Evolutionary conservation across 2,888 invertebrate species (phyloP).

Genomic region (Troglohyphantes excavatus): DNA sequence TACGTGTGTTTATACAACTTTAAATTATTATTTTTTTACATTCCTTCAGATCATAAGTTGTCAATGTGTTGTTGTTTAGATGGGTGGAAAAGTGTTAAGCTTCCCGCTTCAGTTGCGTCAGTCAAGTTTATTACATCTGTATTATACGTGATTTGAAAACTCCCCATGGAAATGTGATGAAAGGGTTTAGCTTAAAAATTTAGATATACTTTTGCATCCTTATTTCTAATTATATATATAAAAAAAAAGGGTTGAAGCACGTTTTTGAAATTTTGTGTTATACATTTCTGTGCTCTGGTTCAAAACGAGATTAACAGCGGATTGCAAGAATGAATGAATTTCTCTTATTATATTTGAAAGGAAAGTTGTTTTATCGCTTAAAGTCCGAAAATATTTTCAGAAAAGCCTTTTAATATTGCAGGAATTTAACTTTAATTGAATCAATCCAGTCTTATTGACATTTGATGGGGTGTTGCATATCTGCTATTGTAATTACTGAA

Average conservation of each 20-base stretch:
- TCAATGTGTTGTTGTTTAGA: neutral
- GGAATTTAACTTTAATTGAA: no score
- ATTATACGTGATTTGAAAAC: neutral
- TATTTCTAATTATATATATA: neutral
- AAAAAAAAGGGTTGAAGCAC: no score
- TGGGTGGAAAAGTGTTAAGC: slow-evolving; percentile 35
- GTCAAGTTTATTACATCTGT: neutral
- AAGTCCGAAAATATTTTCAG: no score
- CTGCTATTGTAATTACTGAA: no score
- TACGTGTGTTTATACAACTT: neutral
- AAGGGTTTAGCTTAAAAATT: neutral
- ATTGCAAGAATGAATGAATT: neutral
- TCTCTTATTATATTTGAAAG: neutral
- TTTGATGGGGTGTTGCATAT: no score
- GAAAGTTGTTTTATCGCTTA: neutral
- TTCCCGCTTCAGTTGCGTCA: slow-evolving; percentile 23
- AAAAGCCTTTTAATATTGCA: no score
- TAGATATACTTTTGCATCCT: neutral
- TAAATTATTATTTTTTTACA: neutral
- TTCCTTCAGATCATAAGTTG: neutral
- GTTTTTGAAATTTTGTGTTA: neutral
- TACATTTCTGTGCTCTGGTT: neutral
- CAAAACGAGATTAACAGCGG: no score
- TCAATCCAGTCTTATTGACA: no score
- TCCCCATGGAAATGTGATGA: neutral